Base-by-base conservation (phyloP, 2,888 invertebrate species). In the Autographa pulchrina region DNA sequence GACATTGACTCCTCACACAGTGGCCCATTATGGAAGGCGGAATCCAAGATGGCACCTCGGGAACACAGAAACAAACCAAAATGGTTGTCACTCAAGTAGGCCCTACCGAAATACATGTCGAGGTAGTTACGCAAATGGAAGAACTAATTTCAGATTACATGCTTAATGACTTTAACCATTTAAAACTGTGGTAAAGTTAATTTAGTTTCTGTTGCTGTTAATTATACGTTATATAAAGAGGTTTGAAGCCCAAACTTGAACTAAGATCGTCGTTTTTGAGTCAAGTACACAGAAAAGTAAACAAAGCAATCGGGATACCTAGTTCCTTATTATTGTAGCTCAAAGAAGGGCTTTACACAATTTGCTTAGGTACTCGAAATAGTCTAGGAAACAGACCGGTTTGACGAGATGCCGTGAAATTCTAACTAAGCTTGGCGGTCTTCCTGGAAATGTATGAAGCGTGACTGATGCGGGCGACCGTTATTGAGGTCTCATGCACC, bases 1-100 rank as follows among this genome's bases (percentile, higher is more conserved):
- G 78, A 68, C 79, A 64, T 73, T 81, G 81, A 83, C 84, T 75
- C 67, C 56, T 59, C 41, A 54, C 60, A 68, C 38, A 68, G 52
- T 72, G 62, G 66, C 52, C 63, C 72, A 81, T 52, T 67, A 78
- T 38, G 66, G 62, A 72, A 71, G 67, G 48, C 43, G 60, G 20
- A 43, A 69, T 73, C 54, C 74, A 68, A 67, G 72, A 70, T 58
- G 61, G 62, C 71, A 69, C 70, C 69, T 65, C 72, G n/a, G 20
- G 31, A 70, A 73, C 74, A 75, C 67, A 75, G 56, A 32, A 48
- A 58, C 48, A 61, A 68, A 62, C 62, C 73, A 65, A 43, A 72
- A 14, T 75, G 78, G 75, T 72, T 61, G 54, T 16, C 41, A n/a
- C 78, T 81, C 81, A 75, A 70, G 38, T 16, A n/a, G 59, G 14